Evolutionary conservation across 2,797 vertebrate species (phyloP).

Genomic region (Phalanger gymnotis): DNA sequence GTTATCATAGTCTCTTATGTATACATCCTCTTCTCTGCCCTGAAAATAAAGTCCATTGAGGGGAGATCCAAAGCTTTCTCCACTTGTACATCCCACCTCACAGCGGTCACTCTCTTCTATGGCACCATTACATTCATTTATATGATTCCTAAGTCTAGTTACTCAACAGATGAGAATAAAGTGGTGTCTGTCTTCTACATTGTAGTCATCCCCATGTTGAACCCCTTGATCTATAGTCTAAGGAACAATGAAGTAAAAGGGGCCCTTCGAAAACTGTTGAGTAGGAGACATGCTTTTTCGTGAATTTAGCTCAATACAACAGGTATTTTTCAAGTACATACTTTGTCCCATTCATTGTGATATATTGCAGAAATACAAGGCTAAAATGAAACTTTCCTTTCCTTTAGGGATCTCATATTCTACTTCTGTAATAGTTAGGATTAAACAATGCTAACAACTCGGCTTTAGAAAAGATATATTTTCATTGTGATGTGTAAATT

Average conservation of each 20-base stretch:
- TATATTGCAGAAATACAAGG: too few relatives aligned
- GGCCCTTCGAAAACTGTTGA: constrained; percentile 52
- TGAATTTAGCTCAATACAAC: not conserved
- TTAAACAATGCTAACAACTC: too few relatives aligned
- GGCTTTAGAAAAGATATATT: too few relatives aligned
- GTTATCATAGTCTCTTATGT: constrained; percentile 60
- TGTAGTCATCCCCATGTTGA: constrained; percentile 70
- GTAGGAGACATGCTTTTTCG: not conserved
- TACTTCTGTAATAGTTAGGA: too few relatives aligned
- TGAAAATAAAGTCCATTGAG: constrained; percentile 45
- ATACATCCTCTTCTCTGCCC: constrained; percentile 60
- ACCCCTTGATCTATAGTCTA: constrained; percentile 73
- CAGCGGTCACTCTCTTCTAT: constrained; percentile 62
- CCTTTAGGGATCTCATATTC: too few relatives aligned
- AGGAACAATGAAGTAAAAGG: constrained; percentile 74
- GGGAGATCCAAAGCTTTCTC: constrained; percentile 69
- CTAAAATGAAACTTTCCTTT: too few relatives aligned
- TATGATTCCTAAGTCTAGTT: constrained; percentile 65
- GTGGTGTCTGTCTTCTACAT: constrained; percentile 68
- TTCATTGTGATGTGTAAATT: too few relatives aligned
- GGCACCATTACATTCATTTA: constrained; percentile 66
- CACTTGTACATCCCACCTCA: constrained; percentile 73
- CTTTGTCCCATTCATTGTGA: too few relatives aligned
- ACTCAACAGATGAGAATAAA: constrained; percentile 59
- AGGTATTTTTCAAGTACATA: not conserved